Evolutionary conservation across 2,797 vertebrate genomes (phyloP).

Genomic region (Myotis daubentonii): DNA sequence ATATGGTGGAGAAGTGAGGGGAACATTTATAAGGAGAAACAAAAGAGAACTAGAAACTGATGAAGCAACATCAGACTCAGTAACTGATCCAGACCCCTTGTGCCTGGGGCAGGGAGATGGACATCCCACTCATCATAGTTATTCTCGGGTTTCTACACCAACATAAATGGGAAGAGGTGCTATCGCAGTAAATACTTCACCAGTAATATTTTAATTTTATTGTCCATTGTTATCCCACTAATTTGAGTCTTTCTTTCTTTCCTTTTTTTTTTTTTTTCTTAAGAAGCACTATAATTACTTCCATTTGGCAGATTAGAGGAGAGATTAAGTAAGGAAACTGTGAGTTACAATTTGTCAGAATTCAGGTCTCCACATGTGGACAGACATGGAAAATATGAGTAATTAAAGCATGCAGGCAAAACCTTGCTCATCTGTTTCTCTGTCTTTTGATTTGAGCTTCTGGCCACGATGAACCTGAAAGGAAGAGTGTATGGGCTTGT

Average conservation of each 20-base stretch:
- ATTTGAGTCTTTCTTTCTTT: neutral
- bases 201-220: neutral
- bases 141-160: neutral
- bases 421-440: neutral
- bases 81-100: neutral
- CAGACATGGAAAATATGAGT: neutral
- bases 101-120: neutral
- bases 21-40: neutral
- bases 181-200: neutral
- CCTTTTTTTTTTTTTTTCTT: neutral
- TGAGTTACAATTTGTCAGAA: slow-evolving; percentile 27
- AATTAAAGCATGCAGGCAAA: neutral
- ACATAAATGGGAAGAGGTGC: neutral
- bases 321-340: neutral
- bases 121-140: rapidly evolving
- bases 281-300: neutral
- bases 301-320: neutral
- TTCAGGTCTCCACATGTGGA: slow-evolving; percentile 43
- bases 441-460: slow-evolving; percentile 11
- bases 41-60: neutral
- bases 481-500: neutral
- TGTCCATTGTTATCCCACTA: neutral
- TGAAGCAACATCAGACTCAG: neutral
- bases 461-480: neutral
- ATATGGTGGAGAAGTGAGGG: neutral